Conservation (phyloP, 92 coral and sea anemone species). For the Actinernus sp. region DNA sequence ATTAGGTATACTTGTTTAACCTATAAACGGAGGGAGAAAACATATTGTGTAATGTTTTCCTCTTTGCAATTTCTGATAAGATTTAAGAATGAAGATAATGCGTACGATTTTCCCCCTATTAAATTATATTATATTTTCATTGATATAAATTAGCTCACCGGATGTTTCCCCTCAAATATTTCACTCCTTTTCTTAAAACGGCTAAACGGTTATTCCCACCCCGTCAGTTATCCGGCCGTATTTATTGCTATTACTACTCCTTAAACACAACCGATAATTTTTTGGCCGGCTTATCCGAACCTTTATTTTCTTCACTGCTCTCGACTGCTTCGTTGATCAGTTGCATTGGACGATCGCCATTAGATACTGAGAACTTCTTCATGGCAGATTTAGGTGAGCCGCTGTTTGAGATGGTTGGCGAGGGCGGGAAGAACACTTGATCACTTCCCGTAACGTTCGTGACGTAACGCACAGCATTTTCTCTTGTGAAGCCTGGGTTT, state of each 20-base stretch:
- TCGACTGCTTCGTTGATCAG: background rate
- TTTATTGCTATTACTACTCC: background rate
- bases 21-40: too few species aligned
- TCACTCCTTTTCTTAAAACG: too few species aligned
- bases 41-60: too few species aligned
- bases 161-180: too few species aligned
- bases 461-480: slow-evolving; percentile 3
- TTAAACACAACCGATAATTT: slow-evolving; percentile 3
- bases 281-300: background rate
- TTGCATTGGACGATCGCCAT: background rate
- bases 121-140: too few species aligned
- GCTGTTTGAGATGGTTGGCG: slow-evolving; percentile 14
- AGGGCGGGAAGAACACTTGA: slow-evolving; percentile 61
- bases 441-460: slow-evolving; percentile 17
- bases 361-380: slow-evolving; percentile 1
- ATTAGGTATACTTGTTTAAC: too few species aligned
- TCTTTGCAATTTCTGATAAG: too few species aligned
- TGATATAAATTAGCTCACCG: too few species aligned
- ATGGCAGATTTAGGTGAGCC: slow-evolving; percentile 46
- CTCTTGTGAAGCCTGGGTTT: slow-evolving; percentile 33
- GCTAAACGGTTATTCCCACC: too few species aligned
- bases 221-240: too few species aligned
- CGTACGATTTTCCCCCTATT: too few species aligned
- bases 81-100: too few species aligned
- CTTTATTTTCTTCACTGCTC: background rate